A percentile compares a stretch with the other conserved stretches of the same genome.
Conservation (phyloP, 2,797 vertebrate genomes). For the Premnoplex brunnescens region DNA sequence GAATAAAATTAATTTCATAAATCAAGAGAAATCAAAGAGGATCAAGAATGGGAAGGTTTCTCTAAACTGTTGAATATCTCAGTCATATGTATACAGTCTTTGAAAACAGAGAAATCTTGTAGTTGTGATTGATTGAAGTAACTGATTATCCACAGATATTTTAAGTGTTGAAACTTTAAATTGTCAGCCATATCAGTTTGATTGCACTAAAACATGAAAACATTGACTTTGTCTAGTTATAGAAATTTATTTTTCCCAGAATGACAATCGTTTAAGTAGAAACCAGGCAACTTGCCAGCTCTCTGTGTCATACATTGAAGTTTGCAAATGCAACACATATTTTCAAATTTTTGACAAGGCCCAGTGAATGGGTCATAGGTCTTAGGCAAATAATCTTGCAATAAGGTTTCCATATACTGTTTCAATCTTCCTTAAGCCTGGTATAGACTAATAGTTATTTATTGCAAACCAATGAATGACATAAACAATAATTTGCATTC, state of each 20-base stretch:
- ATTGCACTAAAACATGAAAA: conserved; percentile 89
- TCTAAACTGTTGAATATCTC: conserved; percentile 68
- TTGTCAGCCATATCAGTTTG: conserved; percentile 84
- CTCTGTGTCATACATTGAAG: conserved; percentile 80
- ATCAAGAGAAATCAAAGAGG: conserved; percentile 61
- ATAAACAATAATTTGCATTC: conserved; percentile 6
- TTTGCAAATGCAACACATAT: conserved; percentile 81
- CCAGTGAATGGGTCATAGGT: conserved; percentile 67
- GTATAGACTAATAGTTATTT: conserved; percentile 40
- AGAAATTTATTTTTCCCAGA: conserved; percentile 88
- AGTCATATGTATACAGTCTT: conserved; percentile 67
- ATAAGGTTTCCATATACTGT: conserved; percentile 73
- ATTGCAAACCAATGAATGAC: conserved; percentile 36
- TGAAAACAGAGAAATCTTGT: conserved; percentile 71
- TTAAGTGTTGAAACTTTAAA: conserved; percentile 85
- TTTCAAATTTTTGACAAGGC: conserved; percentile 80
- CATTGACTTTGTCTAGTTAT: conserved; percentile 87
- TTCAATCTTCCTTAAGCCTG: conserved; percentile 60
- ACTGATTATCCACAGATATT: conserved; percentile 84
- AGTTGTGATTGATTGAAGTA: conserved; percentile 83
- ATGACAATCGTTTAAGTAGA: conserved; percentile 88
- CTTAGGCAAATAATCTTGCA: conserved; percentile 73
- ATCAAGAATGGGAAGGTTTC: conserved; percentile 32
- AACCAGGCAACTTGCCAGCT: conserved; percentile 84
- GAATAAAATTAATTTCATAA: not conserved